Conservation (phyloP, 1,140 invertebrate species). For the Drosophila equinoxialis region DNA sequence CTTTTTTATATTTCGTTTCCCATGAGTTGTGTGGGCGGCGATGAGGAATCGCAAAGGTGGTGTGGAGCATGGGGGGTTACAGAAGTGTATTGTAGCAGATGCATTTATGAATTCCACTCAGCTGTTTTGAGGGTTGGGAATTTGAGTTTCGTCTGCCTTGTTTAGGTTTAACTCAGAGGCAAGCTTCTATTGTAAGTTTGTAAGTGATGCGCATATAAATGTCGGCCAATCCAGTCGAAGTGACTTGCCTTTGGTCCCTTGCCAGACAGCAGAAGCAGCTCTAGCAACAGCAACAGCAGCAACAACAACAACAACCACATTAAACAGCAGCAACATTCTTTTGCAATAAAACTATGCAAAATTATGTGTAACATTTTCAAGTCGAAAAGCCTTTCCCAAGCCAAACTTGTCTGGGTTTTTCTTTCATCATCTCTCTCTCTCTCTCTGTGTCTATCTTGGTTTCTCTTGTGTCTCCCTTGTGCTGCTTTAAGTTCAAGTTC, state of each 20-base stretch:
- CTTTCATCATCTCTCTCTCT: background rate
- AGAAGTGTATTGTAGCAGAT: constrained; percentile 28
- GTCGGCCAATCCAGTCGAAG: constrained; percentile 64
- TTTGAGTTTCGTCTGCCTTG: constrained; percentile 25
- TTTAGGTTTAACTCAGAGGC: constrained; percentile 21
- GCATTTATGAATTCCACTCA: constrained; percentile 76
- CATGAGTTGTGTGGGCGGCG: constrained; percentile 2
- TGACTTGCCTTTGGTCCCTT: constrained; percentile 30
- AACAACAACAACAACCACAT: background rate
- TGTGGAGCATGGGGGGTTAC: background rate
- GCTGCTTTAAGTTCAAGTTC: constrained; percentile 25
- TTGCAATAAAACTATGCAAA: constrained; percentile 78
- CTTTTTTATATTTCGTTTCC: constrained; percentile 40
- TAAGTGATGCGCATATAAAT: constrained; percentile 81
- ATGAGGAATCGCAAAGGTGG: background rate
- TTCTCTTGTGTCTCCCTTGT: background rate
- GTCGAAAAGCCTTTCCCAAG: constrained; percentile 24
- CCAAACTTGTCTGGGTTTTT: constrained; percentile 30
- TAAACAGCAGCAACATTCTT: constrained; percentile 43
- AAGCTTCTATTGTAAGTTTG: constrained; percentile 21
- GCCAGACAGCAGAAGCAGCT: constrained; percentile 31
- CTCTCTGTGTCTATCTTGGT: background rate
- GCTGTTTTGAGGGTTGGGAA: constrained; percentile 51
- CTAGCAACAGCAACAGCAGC: background rate
- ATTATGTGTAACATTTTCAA: constrained; percentile 71